A percentile compares a stretch with the other conserved stretches of the same genome.
Evolutionary conservation across 2,888 invertebrate species (phyloP).

Genomic region (Ametastegia equiseti): DNA sequence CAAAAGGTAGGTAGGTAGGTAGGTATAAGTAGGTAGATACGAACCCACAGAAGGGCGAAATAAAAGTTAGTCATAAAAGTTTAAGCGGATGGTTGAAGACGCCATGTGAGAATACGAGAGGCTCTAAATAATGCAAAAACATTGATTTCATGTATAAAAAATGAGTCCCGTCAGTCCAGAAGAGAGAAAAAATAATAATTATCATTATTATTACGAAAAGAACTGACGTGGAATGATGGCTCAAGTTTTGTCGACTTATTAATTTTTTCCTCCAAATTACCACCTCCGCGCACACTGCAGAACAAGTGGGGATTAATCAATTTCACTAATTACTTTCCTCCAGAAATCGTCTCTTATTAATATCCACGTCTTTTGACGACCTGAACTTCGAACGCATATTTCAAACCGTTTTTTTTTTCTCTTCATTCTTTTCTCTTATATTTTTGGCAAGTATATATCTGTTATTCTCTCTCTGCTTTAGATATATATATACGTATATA

Average conservation of each 20-base stretch:
- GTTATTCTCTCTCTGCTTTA: background rate
- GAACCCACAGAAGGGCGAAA: background rate
- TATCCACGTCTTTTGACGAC: background rate
- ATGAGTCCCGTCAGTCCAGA: slow-evolving; percentile 47
- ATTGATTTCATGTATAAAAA: slow-evolving; percentile 65
- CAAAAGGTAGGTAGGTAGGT: too few species aligned
- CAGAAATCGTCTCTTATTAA: background rate
- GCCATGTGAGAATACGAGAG: background rate
- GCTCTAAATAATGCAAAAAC: slow-evolving; percentile 67
- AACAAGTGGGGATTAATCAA: background rate
- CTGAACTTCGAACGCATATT: background rate
- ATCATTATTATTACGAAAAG: too few species aligned
- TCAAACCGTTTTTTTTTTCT: background rate
- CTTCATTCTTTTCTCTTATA: background rate
- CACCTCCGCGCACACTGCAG: too few species aligned
- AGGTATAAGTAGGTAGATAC: too few species aligned
- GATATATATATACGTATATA: too few species aligned
- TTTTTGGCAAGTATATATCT: background rate
- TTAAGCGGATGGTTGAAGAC: background rate
- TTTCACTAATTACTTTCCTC: slow-evolving; percentile 16
- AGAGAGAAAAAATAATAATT: background rate
- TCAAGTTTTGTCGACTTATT: slow-evolving; percentile 17
- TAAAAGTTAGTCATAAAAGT: slow-evolving; percentile 35
- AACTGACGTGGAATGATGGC: background rate
- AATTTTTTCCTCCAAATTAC: background rate